Conservation (phyloP, 2,888 invertebrate species). For the Caenorhabditis drosophilae region DNA sequence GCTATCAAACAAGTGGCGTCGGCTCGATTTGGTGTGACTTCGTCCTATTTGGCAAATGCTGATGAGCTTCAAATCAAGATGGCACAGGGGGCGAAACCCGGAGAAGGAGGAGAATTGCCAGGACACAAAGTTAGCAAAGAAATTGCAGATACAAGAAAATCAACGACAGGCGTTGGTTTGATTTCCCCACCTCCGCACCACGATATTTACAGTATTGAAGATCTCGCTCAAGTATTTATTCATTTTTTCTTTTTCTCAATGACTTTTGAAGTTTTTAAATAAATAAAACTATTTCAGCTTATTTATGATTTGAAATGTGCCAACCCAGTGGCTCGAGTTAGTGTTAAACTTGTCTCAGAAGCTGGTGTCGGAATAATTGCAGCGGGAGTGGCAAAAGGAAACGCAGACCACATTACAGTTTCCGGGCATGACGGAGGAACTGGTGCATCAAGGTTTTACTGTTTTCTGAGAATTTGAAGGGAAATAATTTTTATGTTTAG, state of each 20-base stretch:
- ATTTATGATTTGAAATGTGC: slow-evolving; percentile 98
- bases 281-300: slow-evolving; percentile 71
- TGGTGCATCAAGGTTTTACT: slow-evolving; percentile 79
- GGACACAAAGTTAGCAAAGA: slow-evolving; percentile 87
- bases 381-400: slow-evolving; percentile 96
- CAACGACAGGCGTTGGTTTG: slow-evolving; percentile 92
- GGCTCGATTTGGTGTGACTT: slow-evolving; percentile 96
- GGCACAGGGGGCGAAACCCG: slow-evolving; percentile 95
- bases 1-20: slow-evolving; percentile 96
- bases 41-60: slow-evolving; percentile 93
- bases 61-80: slow-evolving; percentile 99
- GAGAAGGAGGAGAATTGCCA: slow-evolving; percentile 96
- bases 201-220: slow-evolving; percentile 99
- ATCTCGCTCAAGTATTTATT: slow-evolving; percentile 88
- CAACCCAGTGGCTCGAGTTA: slow-evolving; percentile 91
- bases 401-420: slow-evolving; percentile 96
- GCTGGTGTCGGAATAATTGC: slow-evolving; percentile 98
- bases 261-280: background rate
- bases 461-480: background rate
- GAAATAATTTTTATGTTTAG: slow-evolving; percentile 19
- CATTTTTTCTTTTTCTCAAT: background rate
- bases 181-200: slow-evolving; percentile 99
- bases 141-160: slow-evolving; percentile 92
- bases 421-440: slow-evolving; percentile 99
- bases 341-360: slow-evolving; percentile 96